Evolutionary conservation across 2,888 invertebrate genomes (phyloP), one percentile per base, ranked within the genome.

Genomic region (Idaea straminata): DNA sequence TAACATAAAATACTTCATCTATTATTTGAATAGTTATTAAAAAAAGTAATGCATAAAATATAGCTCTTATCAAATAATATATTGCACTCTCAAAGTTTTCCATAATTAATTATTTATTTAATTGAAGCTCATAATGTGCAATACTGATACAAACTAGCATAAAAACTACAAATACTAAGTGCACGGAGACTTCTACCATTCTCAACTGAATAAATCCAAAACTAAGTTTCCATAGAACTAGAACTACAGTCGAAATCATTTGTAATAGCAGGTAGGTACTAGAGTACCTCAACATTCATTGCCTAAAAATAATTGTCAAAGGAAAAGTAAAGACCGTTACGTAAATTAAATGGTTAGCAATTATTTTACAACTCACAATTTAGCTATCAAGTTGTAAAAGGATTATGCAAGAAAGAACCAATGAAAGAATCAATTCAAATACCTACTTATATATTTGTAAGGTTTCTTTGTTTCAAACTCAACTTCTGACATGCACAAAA

Each of bases 341-440:
- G 66, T 71, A 68, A 71, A 72, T 67, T 72, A 66, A 72, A 67
- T 71, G 67, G 69, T 66, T 62, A 69, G 62, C 70, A 73, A 74
- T 69, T 67, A 72, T 68, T 72, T 71, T 72, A 71, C 72, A 62
- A 66, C 72, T 69, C 66, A 73, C 70, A 68, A 70, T 74, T 73
- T 69, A 69, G 70, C 69, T 63, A 69, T 69, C 62, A 69, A 66
- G 66, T 66, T 71, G 68, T 71, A 70, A 72, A 71, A 67, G 62
- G 66, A 72, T 74, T 74, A 74, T 74, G 74, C 72, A 72, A 72
- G 74, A 70, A 68, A 69, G 67, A 72, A 34, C 35, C 66, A 68
- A 69, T 67, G 60, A 66, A 66, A 65, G 66, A 69, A 67, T 67
- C 62, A 66, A 63, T 65, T 67, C 66, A 58, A 61, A 63, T 63